phyloP scores from a whole-genome alignment of 1,140 invertebrate genomes.

The Maconellicoccus hirsutus region DNA sequence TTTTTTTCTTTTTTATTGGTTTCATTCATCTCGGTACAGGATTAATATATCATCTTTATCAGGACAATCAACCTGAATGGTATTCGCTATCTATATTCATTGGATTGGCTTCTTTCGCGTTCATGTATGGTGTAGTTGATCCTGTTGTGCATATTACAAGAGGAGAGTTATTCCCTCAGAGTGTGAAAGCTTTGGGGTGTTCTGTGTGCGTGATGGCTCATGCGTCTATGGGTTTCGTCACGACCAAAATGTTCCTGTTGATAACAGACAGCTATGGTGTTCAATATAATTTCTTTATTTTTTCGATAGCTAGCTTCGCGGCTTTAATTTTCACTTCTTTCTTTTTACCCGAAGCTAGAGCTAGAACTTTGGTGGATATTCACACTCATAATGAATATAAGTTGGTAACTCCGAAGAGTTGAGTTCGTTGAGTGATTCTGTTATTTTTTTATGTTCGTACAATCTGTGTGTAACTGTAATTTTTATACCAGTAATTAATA shows the following conservation, averaged over 20 bases:
- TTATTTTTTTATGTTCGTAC: no score
- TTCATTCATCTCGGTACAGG: conserved; percentile 34
- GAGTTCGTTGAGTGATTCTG: no score
- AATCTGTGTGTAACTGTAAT: no score
- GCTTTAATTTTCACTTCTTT: conserved; percentile 44
- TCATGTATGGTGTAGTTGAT: conserved; percentile 33
- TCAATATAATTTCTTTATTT: conserved; percentile 66
- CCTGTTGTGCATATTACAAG: conserved; percentile 45
- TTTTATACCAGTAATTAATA: no score
- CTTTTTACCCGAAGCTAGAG: conserved; percentile 69
- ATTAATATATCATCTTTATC: no score
- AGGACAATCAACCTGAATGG: no score
- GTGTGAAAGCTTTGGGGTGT: conserved; percentile 45
- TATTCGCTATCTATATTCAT: no score
- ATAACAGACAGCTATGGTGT: conserved; percentile 47
- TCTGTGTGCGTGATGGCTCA: conserved; percentile 37
- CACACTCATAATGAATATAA: no score
- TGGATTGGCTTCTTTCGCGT: not conserved
- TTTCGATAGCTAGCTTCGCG: conserved; percentile 52
- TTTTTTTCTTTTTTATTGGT: not conserved
- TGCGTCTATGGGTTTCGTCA: conserved; percentile 45
- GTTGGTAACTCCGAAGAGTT: no score
- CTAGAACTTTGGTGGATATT: no score
- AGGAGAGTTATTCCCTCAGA: conserved; percentile 48
- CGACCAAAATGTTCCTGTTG: conserved; percentile 59